Base-by-base conservation (phyloP, 2,888 invertebrate genomes). In the Athetis lepigone region DNA sequence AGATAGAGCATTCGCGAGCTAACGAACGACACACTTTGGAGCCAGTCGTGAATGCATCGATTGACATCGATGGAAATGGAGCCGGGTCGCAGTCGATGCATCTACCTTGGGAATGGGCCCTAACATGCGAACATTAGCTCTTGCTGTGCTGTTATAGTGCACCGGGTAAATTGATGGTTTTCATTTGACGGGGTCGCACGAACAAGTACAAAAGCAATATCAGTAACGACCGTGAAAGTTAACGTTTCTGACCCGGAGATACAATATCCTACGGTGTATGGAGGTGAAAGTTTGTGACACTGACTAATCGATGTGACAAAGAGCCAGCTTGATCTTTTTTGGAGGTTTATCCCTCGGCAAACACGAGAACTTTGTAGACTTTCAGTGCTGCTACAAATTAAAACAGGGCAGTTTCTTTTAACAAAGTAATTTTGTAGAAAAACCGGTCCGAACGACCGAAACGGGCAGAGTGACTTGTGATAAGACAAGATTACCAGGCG, bases 201-300 rank as follows among this genome's bases (percentile, higher is more conserved):
- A 85, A 81, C 76, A 75, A 77, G 81, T 75, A 83, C 84, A 82
- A 85, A 85, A 83, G 83, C 80, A 74, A 79, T 84, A 86, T 86
- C 82, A 80, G 84, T 84, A 86, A 86, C 85, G 84, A 86, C 81
- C 84, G 90, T 87, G 90, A 91, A 91, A 91, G 90, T 87, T 82
- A 84, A 81, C 82, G 80, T 84, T 81, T 81, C 75, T 77, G 86
- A 85, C 80, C 85, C 85, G 84, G 86, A 88, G 87, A 84, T 84
- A 89, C 88, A 87, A 88, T 90, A 88, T 86, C 84, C 85, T 85
- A 87, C 85, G 85, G 86, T 82, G 87, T 80, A 83, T 77, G 62
- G 80, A 87, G 88, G 93, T 90, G 93, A 93, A 93, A 93, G 93
- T 92, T 90, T 86, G 86, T 85, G 91, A 91, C 91, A 88, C 81